phyloP scores from a whole-genome alignment of 2,113 vertebrate genomes.

The Cheilinus undulatus region DNA sequence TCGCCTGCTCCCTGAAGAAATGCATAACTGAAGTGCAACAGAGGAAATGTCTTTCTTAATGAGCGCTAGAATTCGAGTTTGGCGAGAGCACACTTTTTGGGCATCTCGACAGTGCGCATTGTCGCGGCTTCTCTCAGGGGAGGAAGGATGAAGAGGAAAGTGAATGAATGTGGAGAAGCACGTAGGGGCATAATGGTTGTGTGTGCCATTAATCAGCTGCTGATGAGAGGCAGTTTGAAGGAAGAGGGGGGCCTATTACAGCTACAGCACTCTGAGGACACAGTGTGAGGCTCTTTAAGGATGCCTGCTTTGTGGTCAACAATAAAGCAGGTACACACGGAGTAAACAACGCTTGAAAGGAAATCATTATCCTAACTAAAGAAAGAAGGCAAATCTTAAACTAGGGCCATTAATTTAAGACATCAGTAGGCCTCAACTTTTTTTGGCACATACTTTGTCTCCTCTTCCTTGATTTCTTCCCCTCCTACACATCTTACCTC shows the following conservation, averaged over 20 bases:
- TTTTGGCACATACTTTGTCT: constrained; percentile 14
- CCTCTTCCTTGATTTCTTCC: constrained; percentile 13
- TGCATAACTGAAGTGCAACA: constrained; percentile 62
- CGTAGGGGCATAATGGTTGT: constrained; percentile 63
- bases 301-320: constrained; percentile 63
- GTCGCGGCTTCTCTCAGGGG: constrained; percentile 67
- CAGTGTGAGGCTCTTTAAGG: constrained; percentile 36
- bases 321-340: constrained; percentile 52
- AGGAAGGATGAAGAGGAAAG: constrained; percentile 60
- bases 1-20: constrained; percentile 47
- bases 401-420: constrained; percentile 23
- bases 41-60: constrained; percentile 71
- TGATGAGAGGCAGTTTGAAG: constrained; percentile 75
- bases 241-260: constrained; percentile 68
- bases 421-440: constrained; percentile 29
- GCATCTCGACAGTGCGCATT: constrained; percentile 55
- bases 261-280: constrained; percentile 64
- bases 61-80: constrained; percentile 65
- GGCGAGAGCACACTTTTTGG: constrained; percentile 43
- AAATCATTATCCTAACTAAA: constrained; percentile 45
- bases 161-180: constrained; percentile 67
- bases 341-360: constrained; percentile 56
- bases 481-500: constrained; percentile 32
- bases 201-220: constrained; percentile 78
- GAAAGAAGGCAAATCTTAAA: constrained; percentile 12